A percentile compares a stretch with the other conserved stretches of the same genome.
Evolutionary conservation across 2,797 vertebrate species (phyloP).

Genomic region (Ctenopoma multispine): DNA sequence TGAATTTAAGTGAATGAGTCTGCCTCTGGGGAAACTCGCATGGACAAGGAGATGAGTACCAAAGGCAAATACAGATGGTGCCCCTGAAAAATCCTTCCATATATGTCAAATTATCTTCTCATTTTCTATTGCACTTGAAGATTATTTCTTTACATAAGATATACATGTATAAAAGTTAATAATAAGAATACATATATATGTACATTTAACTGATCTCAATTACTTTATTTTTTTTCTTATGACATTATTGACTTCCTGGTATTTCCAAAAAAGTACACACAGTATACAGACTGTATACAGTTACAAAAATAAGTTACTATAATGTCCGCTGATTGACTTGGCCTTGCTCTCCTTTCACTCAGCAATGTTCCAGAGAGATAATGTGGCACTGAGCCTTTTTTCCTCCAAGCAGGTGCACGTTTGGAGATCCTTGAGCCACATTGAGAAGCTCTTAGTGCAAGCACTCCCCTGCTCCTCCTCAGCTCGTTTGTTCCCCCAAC

Average conservation of each 20-base stretch:
- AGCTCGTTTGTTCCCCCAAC: slow-evolving; percentile 55
- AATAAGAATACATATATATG: slow-evolving; percentile 78
- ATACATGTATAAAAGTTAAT: slow-evolving; percentile 83
- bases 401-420: slow-evolving; percentile 69
- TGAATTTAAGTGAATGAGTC: slow-evolving; percentile 53
- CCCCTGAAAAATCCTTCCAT: slow-evolving; percentile 79
- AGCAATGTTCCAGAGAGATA: slow-evolving; percentile 79
- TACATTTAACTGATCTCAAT: slow-evolving; percentile 80
- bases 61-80: slow-evolving; percentile 71
- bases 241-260: slow-evolving; percentile 75
- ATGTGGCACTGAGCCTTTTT: slow-evolving; percentile 66
- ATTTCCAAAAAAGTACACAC: slow-evolving; percentile 70
- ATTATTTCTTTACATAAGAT: slow-evolving; percentile 86
- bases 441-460: slow-evolving; percentile 81
- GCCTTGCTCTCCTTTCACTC: slow-evolving; percentile 73
- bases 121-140: slow-evolving; percentile 89
- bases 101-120: slow-evolving; percentile 80
- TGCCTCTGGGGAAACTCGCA: slow-evolving; percentile 60
- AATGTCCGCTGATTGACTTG: slow-evolving; percentile 72
- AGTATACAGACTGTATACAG: slow-evolving; percentile 80
- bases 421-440: slow-evolving; percentile 64
- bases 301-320: slow-evolving; percentile 86
- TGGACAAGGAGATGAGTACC: slow-evolving; percentile 61
- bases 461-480: slow-evolving; percentile 72
- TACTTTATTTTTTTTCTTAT: slow-evolving; percentile 76